Conservation (phyloP, 2,888 invertebrate genomes). For the Apamea crenata region DNA sequence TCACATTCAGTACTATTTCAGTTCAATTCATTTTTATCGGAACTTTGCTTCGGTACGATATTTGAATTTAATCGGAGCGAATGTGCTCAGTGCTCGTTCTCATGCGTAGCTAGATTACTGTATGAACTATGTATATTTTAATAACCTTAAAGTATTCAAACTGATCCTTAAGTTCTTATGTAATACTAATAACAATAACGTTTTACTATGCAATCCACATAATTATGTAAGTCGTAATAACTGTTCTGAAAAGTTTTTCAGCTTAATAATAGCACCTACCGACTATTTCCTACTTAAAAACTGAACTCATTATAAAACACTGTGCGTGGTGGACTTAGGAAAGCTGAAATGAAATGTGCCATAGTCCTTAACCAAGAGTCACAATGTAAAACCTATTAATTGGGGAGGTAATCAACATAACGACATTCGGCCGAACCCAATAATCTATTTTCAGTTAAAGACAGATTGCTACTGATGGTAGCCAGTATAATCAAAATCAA, state of each 20-base stretch:
- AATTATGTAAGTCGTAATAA: neutral
- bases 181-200: conserved; percentile 3
- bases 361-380: neutral
- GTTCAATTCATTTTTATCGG: conserved; percentile 24
- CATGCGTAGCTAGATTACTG: neutral
- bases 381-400: neutral
- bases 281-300: neutral
- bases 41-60: neutral
- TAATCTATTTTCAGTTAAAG: no score
- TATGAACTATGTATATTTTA: neutral
- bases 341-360: neutral
- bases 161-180: conserved; percentile 2
- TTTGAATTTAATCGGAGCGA: conserved; percentile 14
- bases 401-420: neutral
- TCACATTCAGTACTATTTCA: neutral
- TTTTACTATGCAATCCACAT: neutral
- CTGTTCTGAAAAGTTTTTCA: neutral
- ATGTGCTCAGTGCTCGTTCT: neutral
- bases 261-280: neutral
- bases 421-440: neutral
- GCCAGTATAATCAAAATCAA: no score
- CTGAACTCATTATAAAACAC: neutral
- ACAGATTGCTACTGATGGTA: no score
- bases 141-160: neutral
- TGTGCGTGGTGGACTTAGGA: neutral